phyloP scores from a whole-genome alignment of 2,797 vertebrate species.

The Muraenolepis orangiensis region DNA sequence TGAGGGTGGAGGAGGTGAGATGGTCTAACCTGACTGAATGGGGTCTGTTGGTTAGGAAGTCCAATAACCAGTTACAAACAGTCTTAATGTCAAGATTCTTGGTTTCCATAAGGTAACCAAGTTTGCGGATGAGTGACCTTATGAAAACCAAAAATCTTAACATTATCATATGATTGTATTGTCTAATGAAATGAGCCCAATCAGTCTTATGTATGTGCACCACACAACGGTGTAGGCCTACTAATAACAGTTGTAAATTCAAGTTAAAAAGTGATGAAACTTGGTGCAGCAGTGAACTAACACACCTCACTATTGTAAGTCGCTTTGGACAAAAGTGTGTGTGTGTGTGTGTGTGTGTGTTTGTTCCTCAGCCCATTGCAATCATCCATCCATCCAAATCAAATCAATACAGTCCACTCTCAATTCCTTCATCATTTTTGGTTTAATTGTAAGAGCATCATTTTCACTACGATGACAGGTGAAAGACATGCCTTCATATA shows the following conservation, averaged over 20 bases:
- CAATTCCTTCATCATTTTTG: slow-evolving; percentile 44
- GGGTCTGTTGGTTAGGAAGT: too few relatives aligned
- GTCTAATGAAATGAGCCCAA: neutral
- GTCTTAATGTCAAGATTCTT: too few relatives aligned
- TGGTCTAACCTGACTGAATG: too few relatives aligned
- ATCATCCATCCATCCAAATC: neutral
- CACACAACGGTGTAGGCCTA: slow-evolving; percentile 10
- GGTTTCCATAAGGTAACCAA: too few relatives aligned
- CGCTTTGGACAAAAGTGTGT: too few relatives aligned
- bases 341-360: too few relatives aligned
- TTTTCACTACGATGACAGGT: slow-evolving; percentile 51
- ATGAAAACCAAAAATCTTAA: neutral
- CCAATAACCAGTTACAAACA: too few relatives aligned
- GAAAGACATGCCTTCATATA: slow-evolving; percentile 28
- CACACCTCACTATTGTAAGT: too few relatives aligned
- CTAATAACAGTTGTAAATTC: slow-evolving; percentile 9
- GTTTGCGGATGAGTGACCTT: too few relatives aligned
- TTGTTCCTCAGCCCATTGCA: too few relatives aligned
- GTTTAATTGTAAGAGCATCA: slow-evolving; percentile 61
- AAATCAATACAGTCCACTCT: slow-evolving; percentile 1
- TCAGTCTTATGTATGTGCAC: neutral
- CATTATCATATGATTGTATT: neutral
- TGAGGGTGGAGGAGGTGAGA: too few relatives aligned
- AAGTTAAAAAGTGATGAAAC: slow-evolving; percentile 4
- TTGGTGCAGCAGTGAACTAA: too few relatives aligned